Conservation (phyloP, 2,888 invertebrate species). For the Rosalia funebris region DNA sequence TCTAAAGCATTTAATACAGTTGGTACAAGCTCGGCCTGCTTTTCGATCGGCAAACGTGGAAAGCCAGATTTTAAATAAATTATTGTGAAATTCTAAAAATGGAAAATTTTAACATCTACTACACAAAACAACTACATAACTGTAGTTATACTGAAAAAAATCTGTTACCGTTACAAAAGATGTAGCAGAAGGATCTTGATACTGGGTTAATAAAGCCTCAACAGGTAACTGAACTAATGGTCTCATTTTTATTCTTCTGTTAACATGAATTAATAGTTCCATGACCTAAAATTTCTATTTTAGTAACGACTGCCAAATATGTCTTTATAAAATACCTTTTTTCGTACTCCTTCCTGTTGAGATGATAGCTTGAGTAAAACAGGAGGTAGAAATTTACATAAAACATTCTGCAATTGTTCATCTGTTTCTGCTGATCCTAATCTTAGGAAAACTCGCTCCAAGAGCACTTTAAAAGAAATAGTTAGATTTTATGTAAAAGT, state of each 20-base stretch:
- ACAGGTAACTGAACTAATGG: conserved; percentile 87
- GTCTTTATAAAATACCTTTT: conserved; percentile 63
- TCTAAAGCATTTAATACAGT: conserved; percentile 80
- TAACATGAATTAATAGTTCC: conserved; percentile 91
- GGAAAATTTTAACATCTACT: too few species aligned
- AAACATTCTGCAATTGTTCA: conserved; percentile 84
- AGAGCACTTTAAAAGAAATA: conserved; percentile 71
- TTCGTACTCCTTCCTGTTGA: conserved; percentile 82
- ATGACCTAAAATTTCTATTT: conserved; percentile 76
- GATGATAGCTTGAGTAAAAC: conserved; percentile 91
- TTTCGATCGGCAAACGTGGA: conserved; percentile 79
- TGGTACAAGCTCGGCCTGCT: conserved; percentile 81
- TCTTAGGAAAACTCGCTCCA: conserved; percentile 89
- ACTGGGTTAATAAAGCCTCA: conserved; percentile 82
- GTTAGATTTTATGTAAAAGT: neutral
- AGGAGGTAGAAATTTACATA: conserved; percentile 85
- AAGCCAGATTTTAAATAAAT: conserved; percentile 94
- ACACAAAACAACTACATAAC: neutral
- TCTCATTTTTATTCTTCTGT: conserved; percentile 87
- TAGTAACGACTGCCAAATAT: too few species aligned
- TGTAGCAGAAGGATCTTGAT: conserved; percentile 79
- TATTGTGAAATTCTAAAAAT: conserved; percentile 87
- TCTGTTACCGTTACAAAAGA: conserved; percentile 78
- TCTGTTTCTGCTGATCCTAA: conserved; percentile 90
- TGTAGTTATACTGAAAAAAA: too few species aligned